Conservation (phyloP, 2,113 vertebrate species). For the Ammodytes marinus region DNA sequence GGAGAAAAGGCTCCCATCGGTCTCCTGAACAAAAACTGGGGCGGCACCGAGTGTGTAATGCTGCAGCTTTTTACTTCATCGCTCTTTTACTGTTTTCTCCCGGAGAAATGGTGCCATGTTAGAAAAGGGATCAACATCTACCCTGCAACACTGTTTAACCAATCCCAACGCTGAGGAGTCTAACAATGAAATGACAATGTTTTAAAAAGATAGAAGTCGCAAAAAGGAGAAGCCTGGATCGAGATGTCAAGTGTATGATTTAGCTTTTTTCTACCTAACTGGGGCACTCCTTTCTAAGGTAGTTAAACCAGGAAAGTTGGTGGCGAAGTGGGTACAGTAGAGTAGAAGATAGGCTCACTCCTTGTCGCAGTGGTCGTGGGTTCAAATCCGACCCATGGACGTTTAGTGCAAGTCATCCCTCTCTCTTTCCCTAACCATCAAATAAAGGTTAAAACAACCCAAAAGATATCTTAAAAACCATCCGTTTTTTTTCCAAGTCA, state of each 20-base stretch:
- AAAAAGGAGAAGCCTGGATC: slow-evolving; percentile 31
- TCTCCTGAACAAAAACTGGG: slow-evolving; percentile 74
- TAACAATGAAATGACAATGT: slow-evolving; percentile 30
- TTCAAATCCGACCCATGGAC: no score
- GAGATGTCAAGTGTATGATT: slow-evolving; percentile 54
- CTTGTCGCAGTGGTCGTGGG: no score
- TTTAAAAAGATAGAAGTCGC: slow-evolving; percentile 23
- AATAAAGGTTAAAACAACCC: no score
- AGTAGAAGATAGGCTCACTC: no score
- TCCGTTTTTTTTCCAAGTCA: slow-evolving; percentile 43
- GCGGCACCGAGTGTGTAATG: slow-evolving; percentile 64
- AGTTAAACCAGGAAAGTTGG: no score
- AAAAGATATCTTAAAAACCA: neutral
- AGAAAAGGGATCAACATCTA: slow-evolving; percentile 60
- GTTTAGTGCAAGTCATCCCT: no score
- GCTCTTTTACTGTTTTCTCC: slow-evolving; percentile 30
- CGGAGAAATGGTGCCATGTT: slow-evolving; percentile 42
- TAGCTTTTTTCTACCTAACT: slow-evolving; percentile 24
- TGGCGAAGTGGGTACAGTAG: no score
- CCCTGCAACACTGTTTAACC: slow-evolving; percentile 50
- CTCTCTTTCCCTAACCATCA: no score
- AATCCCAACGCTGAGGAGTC: slow-evolving; percentile 42
- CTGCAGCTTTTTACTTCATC: slow-evolving; percentile 47
- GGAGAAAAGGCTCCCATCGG: slow-evolving; percentile 59
- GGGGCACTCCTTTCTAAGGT: slow-evolving; percentile 2